Evolutionary conservation across 2,113 vertebrate species (phyloP), one percentile per base, ranked within the genome.

Genomic region (Hydrolagus affinis): DNA sequence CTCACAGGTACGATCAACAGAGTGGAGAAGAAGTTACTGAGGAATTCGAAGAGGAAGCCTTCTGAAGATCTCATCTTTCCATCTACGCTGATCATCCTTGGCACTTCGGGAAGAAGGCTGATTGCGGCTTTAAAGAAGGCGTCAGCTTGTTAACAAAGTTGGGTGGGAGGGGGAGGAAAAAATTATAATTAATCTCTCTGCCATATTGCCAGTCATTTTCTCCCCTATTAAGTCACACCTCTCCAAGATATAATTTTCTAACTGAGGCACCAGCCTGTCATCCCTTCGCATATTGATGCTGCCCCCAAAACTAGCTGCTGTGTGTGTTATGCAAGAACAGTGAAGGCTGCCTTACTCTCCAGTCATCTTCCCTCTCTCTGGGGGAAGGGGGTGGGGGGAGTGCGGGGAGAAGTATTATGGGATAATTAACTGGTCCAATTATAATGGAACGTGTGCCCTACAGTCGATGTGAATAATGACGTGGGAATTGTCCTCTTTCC

Each of bases 71-170:
- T 91, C 89, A 94, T 93, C 89, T 99, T 99, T 8, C 97, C 97
- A 80, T 99, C 98, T 0, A 99, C 88, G 9, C 86, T 96, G 89
- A 99, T 96, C 89, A 87, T 94, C 88, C 95, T 97, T 4, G 98
- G 97, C 25, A 99, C 97, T 86, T 98, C 97, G 0, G 96, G 94
- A 78, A 99, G 89, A 70, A 99, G 88, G 87, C 95, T 94, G 86
- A 99, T 95, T 0, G 97, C 95, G 0, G 98, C 97, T 90, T 95
- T 98, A 88, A 99, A 95, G 89, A 99, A 98, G 0, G 97, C 96
- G 72, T 99, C 98, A 2, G 97, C 98, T 99, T 87, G 9, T 75
- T 23, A 78, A 72, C 56, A 11, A 85, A 28, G 32, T 28, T 17
- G 71, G 66, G 77, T 60, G 59, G 12, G 19, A 66, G 11, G 87